Base-by-base conservation (phyloP, 2,888 invertebrate genomes). In the Andrena bucephala region DNA sequence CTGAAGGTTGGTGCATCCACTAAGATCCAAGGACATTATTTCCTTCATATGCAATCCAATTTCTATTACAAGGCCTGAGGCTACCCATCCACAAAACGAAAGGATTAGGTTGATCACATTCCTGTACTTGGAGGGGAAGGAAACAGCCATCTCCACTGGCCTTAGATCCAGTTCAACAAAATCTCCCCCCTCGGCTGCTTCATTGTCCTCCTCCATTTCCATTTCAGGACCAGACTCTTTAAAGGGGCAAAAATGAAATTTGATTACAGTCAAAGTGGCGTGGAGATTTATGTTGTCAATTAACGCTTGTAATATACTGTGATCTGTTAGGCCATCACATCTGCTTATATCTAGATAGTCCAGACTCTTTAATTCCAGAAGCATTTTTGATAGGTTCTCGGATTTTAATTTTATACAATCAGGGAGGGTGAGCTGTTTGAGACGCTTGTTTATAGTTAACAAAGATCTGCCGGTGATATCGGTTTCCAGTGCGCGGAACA, bases 41-140 rank as follows among this genome's bases (percentile, higher is more conserved):
- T 54, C 20, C 20, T 10, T 24, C 54, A 54, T 54, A 8, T n/a
- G 8, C 2, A 8, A 0, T 0, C 0, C 54, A 20, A 54, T 20
- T 8, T n/a, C 54, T 0, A 2, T 0, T 0, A 54, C 0, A 0
- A 54, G 8, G 3, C 20, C 54, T 0, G 20, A 8, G 3, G 54
- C 20, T 8, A 54, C 54, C 54, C 54, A 54, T 6, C 20, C 8
- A 0, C 24, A 24, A 3, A 54, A 20, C 2, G 7, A 0, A 0
- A 54, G 3, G 8, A 7, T 24, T 1, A 54, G 54, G 2, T 0
- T 8, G 0, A 2, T 20, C 0, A 54, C 20, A 3, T 54, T n/a
- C 0, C 0, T 6, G 24, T 20, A 54, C 0, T 54, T 54, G 6
- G 0, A 54, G 52, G 20, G 16, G 6, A 52, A n/a, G 0, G 52